Conservation (phyloP, 2,888 invertebrate genomes). For the Dorcus parallelipipedus region DNA sequence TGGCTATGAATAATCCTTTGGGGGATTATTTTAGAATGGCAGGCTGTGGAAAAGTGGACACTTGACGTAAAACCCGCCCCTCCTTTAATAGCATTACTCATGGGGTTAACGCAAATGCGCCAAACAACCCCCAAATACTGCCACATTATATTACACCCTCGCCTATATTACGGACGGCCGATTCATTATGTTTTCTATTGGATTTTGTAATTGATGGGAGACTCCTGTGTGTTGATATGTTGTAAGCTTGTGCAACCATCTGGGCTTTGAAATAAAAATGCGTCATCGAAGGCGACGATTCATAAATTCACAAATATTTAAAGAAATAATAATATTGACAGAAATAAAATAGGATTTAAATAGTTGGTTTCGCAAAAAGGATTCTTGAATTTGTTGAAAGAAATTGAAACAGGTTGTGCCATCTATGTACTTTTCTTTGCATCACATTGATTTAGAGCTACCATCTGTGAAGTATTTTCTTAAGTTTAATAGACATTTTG, state of each 20-base stretch:
- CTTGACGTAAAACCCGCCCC: constrained; percentile 15
- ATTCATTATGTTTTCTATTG: neutral
- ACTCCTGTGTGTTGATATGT: neutral
- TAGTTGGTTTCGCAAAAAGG: too few species aligned
- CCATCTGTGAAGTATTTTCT: too few species aligned
- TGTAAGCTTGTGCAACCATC: neutral
- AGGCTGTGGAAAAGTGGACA: constrained; percentile 13
- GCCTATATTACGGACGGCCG: neutral
- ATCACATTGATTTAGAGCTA: too few species aligned
- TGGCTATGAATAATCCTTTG: neutral
- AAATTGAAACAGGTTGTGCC: too few species aligned
- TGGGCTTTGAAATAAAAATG: neutral
- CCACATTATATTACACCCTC: constrained; percentile 4
- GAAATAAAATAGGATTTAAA: too few species aligned
- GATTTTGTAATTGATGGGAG: neutral
- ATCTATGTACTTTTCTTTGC: too few species aligned
- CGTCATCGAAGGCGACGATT: neutral
- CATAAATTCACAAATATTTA: too few species aligned
- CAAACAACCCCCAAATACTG: constrained; percentile 12
- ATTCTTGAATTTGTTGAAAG: too few species aligned
- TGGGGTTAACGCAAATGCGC: constrained; percentile 9
- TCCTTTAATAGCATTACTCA: constrained; percentile 12
- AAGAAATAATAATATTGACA: too few species aligned
- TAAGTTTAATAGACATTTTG: too few species aligned
- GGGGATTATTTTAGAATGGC: constrained; percentile 10